Evolutionary conservation across 2,888 invertebrate genomes (phyloP).

Genomic region (Tortricodes alternella): DNA sequence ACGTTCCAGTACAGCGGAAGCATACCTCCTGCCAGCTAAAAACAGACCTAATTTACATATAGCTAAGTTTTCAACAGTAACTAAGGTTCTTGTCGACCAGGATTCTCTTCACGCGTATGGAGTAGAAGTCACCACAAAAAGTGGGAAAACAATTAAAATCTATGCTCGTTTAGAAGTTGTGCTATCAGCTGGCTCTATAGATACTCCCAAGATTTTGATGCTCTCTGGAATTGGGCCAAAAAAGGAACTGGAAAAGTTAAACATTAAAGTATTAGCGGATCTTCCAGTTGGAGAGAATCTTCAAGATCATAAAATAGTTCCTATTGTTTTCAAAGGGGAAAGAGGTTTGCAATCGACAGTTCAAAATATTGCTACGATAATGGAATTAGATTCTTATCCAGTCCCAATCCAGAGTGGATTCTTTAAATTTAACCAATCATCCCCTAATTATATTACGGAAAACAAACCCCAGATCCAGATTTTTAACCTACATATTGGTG

Average conservation of each 20-base stretch:
- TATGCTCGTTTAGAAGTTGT: slow-evolving; percentile 60
- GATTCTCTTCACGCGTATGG: slow-evolving; percentile 50
- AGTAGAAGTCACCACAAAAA: slow-evolving; percentile 48
- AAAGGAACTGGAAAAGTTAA: slow-evolving; percentile 48
- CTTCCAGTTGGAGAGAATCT: slow-evolving; percentile 69
- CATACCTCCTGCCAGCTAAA: slow-evolving; percentile 52
- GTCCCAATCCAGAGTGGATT: slow-evolving; percentile 29
- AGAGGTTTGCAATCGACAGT: slow-evolving; percentile 44
- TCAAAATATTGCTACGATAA: slow-evolving; percentile 38
- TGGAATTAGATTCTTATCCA: slow-evolving; percentile 40
- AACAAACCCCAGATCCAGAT: slow-evolving; percentile 50
- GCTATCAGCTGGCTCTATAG: slow-evolving; percentile 63
- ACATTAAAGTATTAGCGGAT: slow-evolving; percentile 52
- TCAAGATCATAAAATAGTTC: slow-evolving; percentile 58
- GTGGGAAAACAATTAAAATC: slow-evolving; percentile 48
- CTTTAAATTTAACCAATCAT: slow-evolving; percentile 32
- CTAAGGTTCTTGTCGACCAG: slow-evolving; percentile 58
- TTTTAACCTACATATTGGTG: slow-evolving; percentile 59
- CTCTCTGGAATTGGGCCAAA: slow-evolving; percentile 67
- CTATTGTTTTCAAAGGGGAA: slow-evolving; percentile 54
- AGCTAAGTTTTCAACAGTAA: slow-evolving; percentile 58
- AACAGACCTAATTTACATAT: slow-evolving; percentile 57
- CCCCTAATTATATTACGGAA: slow-evolving; percentile 6
- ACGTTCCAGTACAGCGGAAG: slow-evolving; percentile 67
- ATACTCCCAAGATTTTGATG: slow-evolving; percentile 66